Conservation (phyloP, 2,888 invertebrate genomes). For the Calliopum simillimum region DNA sequence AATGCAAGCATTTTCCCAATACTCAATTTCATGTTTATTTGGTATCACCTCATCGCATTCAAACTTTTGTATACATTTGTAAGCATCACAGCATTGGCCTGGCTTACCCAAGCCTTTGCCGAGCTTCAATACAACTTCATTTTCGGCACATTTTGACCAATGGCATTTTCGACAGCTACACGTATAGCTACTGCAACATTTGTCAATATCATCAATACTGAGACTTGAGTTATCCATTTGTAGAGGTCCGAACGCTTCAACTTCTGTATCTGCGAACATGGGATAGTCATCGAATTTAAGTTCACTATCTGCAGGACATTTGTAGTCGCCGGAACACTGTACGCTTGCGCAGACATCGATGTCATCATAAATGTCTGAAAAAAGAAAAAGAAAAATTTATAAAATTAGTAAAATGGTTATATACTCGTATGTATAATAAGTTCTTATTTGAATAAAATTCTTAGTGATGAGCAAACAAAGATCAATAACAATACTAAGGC, state of each 20-base stretch:
- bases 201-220: constrained; percentile 15
- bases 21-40: constrained; percentile 22
- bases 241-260: constrained; percentile 40
- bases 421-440: too few species aligned
- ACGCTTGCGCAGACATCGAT: constrained; percentile 49
- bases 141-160: constrained; percentile 46
- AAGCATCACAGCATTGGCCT: constrained; percentile 68
- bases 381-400: too few species aligned
- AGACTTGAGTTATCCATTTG: not conserved
- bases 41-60: constrained; percentile 23
- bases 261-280: constrained; percentile 37
- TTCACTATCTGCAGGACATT: constrained; percentile 51
- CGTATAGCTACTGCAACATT: not conserved
- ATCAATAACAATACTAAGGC: too few species aligned
- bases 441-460: too few species aligned
- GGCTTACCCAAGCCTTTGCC: constrained; percentile 52
- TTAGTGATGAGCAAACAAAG: too few species aligned
- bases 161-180: constrained; percentile 40
- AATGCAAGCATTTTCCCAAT: constrained; percentile 50
- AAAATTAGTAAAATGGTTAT: too few species aligned
- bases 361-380: constrained; percentile 9
- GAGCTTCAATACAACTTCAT: constrained; percentile 51
- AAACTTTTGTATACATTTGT: constrained; percentile 60
- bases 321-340: constrained; percentile 45
- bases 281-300: constrained; percentile 41